Evolutionary conservation across 1,140 invertebrate species (phyloP).

Genomic region (Heliconius congener): DNA sequence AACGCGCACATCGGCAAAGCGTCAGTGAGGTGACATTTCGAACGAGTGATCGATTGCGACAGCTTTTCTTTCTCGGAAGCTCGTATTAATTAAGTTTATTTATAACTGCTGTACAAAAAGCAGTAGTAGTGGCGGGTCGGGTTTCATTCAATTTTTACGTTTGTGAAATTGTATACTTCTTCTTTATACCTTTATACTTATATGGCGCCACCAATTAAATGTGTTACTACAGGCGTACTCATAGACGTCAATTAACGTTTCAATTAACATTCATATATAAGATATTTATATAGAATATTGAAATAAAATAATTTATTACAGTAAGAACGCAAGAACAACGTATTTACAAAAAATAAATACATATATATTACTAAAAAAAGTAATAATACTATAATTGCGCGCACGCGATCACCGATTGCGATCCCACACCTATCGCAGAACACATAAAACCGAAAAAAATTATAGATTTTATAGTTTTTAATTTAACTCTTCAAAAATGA

Average conservation of each 20-base stretch:
- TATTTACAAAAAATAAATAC: too few species aligned
- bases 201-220: neutral
- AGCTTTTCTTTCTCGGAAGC: constrained; percentile 13
- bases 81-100: constrained; percentile 9
- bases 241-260: too few species aligned
- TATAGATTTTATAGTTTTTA: neutral
- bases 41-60: neutral
- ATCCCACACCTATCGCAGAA: too few species aligned
- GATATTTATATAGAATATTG: too few species aligned
- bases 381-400: too few species aligned
- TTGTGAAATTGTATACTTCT: neutral
- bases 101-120: neutral
- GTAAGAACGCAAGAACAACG: too few species aligned
- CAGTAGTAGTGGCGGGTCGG: neutral
- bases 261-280: too few species aligned
- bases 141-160: constrained; percentile 1
- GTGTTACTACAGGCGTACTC: neutral
- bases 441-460: too few species aligned
- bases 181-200: neutral
- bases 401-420: too few species aligned
- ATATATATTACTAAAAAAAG: too few species aligned
- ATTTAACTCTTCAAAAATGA: neutral
- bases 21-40: neutral
- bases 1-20: neutral
- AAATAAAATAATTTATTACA: too few species aligned